Base-by-base conservation (phyloP, 2,888 invertebrate genomes). In the Acleris emargana region DNA sequence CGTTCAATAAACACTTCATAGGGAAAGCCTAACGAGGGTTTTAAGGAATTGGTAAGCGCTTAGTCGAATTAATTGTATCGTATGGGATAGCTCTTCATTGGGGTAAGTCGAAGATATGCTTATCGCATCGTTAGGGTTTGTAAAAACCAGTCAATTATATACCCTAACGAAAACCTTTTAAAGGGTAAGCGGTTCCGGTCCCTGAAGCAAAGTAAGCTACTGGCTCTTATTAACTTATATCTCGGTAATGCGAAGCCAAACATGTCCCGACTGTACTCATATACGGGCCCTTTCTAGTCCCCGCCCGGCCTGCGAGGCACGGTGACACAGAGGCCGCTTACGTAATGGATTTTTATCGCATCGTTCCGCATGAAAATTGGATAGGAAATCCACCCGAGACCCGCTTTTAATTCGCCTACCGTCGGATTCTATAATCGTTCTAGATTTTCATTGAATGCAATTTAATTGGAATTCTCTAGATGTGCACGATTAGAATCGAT, bases 331-430 rank as follows among this genome's bases (percentile, higher is more conserved):
- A 80, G 82, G 81, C 83, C 79, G 81, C 77, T 79, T 72, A 75
- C 78, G 82, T 89, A 88, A 89, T 90, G 85, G 86, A 86, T 89
- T 90, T 90, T 88, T 88, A 87, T 90, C 86, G 83, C 78, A 79
- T 78, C 82, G 81, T 81, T 81, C 83, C 85, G 83, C 84, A 85
- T 88, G 86, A 81, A 86, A 88, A 91, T 88, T 85, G 84, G 87
- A 86, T 85, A 77, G 84, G 80, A 85, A 88, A 88, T 88, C 87
- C 87, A 81, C 77, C 81, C 76, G 81, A 84, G 81, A 77, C 78
- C 80, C 81, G 86, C 76, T 86, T 90, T 91, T 89, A 90, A 91
- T 91, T 91, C 86, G 82, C 86, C 84, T 79, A 86, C 84, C 83
- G 84, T 83, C 79, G 82, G 80, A 87, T 86, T 88, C 84, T 87